Conservation (phyloP, 2,888 invertebrate species). For the Petrolisthes manimaculis region DNA sequence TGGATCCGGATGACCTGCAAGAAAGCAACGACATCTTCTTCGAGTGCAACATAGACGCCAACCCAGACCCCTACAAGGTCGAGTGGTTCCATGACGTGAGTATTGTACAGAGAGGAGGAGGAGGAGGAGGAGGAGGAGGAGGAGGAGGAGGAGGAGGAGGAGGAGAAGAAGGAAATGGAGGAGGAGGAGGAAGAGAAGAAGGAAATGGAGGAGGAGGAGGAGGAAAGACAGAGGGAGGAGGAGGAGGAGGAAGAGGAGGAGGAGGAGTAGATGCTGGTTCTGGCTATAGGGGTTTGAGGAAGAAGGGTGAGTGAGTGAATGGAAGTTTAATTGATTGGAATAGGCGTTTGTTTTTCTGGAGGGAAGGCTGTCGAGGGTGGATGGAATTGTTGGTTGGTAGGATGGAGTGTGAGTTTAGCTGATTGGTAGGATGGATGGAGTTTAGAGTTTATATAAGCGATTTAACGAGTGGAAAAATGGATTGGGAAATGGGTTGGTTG, state of each 20-base stretch:
- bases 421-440: background rate
- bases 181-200: background rate
- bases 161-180: background rate
- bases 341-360: too few species aligned
- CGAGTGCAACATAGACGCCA: constrained; percentile 58
- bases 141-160: background rate
- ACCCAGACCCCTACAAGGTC: constrained; percentile 61
- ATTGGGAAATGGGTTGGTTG: too few species aligned
- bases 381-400: too few species aligned
- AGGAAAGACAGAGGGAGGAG: background rate
- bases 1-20: constrained; percentile 37
- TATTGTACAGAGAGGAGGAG: background rate
- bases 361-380: too few species aligned
- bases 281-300: background rate
- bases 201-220: background rate
- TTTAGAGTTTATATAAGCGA: background rate
- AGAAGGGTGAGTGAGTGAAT: constrained; percentile 5
- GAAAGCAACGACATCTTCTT: constrained; percentile 60
- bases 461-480: too few species aligned
- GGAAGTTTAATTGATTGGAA: background rate
- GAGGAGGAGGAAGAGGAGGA: constrained; percentile 4
- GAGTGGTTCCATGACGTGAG: constrained; percentile 61
- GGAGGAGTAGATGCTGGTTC: background rate
- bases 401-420: background rate
- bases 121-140: background rate